A percentile compares a stretch with the other conserved stretches of the same genome.
phyloP scores from a whole-genome alignment of 2,888 invertebrate species.

The Neuroscelio doddi region DNA sequence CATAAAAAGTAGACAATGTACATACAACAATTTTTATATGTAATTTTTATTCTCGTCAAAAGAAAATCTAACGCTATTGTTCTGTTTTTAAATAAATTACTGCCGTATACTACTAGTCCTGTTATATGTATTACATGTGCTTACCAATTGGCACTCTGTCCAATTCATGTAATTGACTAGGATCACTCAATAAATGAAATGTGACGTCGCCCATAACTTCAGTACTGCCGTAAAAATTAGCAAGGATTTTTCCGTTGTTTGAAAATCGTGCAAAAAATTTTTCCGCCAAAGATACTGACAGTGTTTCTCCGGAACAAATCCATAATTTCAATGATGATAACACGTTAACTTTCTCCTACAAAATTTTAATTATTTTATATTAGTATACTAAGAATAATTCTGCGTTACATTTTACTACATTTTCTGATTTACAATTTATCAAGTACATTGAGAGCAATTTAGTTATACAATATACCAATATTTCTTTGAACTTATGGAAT shows the following conservation, averaged over 20 bases:
- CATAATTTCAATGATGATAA: constrained; percentile 81
- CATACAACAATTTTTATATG: not conserved
- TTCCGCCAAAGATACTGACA: constrained; percentile 80
- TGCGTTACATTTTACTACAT: not conserved
- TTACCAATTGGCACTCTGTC: constrained; percentile 88
- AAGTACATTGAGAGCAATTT: no score
- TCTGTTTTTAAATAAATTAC: constrained; percentile 29
- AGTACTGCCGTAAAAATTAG: constrained; percentile 93
- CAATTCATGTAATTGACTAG: constrained; percentile 76
- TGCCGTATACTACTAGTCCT: not conserved
- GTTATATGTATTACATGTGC: constrained; percentile 43
- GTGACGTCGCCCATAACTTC: constrained; percentile 95
- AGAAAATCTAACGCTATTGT: no score
- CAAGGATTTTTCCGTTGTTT: constrained; percentile 78
- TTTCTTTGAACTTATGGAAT: no score
- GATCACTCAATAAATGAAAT: constrained; percentile 79
- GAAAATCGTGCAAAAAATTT: constrained; percentile 85
- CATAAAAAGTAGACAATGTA: constrained; percentile 14
- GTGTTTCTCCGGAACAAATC: constrained; percentile 91
- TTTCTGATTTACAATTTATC: no score
- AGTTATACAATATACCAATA: no score
- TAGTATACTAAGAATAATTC: not conserved
- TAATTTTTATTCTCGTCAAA: constrained; percentile 17
- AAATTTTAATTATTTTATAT: no score
- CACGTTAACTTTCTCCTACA: constrained; percentile 73